Evolutionary conservation across 1,140 invertebrate genomes (phyloP), one percentile per base, ranked within the genome.

Genomic region (Ceratosolen solmsi): DNA sequence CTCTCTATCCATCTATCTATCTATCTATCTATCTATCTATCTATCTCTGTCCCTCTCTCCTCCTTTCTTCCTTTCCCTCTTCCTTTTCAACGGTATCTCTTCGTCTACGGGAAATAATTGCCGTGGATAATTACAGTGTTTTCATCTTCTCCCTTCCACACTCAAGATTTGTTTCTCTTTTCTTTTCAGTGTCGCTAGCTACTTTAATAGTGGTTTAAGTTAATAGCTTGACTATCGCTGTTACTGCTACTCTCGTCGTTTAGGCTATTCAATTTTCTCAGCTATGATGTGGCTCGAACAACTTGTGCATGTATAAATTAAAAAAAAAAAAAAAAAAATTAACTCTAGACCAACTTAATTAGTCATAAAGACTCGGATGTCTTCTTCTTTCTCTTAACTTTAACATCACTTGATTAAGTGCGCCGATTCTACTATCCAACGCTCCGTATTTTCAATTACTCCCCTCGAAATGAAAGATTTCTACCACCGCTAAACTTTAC

Each of bases 41-140:
- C 72, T 51, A 49, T 36, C 46, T 74, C 30, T 74, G 30, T 9
- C 38, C 68, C 65, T 56, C 65, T 56, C 58, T 68, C 70, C 60
- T 51, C 54, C 58, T 80, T 71, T 78, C 73, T 80, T 72, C 63
- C 73, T 65, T 68, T 70, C 71, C 72, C 54, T 60, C 46, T 30
- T 33, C 51, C 68, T 41, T 54, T 54, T 58, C 68, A 30, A 11
- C 8, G 22, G 17, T 2, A 58, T 20, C 79, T 20, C 54, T 72
- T 78, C 73, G 68, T 83, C 83, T 74, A 80, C 74, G 63, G 81
- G 86, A 89, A 88, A 88, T 88, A 88, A 88, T 88, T 87, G 82
- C 84, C 82, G 81, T 82, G 80, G 75, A 82, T 88, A 89, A 89
- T 89, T 88, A 87, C 85, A 81, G 79, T 84, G 82, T 86, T 88